A percentile compares a stretch with the other conserved stretches of the same genome.
Conservation (phyloP, 2,113 vertebrate genomes). For the Cricetomys ansorgei region DNA sequence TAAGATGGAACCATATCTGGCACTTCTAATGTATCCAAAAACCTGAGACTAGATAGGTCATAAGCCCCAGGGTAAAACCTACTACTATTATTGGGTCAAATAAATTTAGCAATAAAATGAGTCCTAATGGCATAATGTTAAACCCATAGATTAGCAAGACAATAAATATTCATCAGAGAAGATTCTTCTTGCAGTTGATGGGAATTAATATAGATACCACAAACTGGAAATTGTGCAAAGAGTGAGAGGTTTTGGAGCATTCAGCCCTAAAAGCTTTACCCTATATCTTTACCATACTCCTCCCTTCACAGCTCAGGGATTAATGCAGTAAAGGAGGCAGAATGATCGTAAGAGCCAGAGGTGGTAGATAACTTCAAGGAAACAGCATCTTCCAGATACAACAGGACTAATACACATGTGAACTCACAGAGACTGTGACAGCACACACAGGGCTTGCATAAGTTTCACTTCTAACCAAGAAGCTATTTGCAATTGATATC, state of each 20-base stretch:
- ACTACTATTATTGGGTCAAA: background rate
- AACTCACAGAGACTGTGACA: background rate
- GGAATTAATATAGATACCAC: background rate
- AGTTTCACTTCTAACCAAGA: background rate
- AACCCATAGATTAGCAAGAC: background rate
- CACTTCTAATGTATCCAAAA: background rate
- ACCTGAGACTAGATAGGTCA: background rate
- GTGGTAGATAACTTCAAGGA: no score
- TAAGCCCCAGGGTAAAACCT: background rate
- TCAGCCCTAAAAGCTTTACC: no score
- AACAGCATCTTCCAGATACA: background rate
- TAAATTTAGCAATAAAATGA: background rate
- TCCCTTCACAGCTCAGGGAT: background rate
- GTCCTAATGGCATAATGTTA: background rate
- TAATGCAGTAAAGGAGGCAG: background rate
- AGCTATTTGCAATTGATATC: background rate
- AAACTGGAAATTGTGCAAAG: background rate
- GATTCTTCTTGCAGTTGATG: background rate
- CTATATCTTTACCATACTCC: background rate
- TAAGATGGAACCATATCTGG: background rate
- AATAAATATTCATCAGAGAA: background rate
- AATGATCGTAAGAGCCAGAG: background rate
- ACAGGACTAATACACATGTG: background rate
- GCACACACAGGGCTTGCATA: accelerated
- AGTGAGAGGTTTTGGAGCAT: background rate